These are phyloP conservation scores for Brachymystax lenok DNA, from an alignment of 2,797 vertebrate species.

Conservation along the genomic window DNA sequence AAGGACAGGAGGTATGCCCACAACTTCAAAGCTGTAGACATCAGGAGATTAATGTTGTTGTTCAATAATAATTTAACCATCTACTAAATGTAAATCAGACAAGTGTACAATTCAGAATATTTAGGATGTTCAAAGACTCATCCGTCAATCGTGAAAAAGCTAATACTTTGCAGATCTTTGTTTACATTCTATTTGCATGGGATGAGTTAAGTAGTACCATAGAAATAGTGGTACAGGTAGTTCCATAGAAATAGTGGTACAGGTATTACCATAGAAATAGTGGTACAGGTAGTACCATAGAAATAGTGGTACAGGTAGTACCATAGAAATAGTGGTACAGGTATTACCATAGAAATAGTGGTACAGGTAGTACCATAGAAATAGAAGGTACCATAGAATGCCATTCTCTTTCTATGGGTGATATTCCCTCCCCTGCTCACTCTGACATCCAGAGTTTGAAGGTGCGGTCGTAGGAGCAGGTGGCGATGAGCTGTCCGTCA, in stretches of 20 bases:
- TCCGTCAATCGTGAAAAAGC: not conserved
- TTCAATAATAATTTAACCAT: not conserved
- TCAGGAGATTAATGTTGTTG: not conserved
- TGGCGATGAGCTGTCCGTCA: constrained; percentile 92
- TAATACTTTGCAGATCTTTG: not conserved
- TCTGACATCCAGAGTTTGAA: constrained; percentile 96
- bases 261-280: not conserved
- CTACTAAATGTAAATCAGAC: not conserved
- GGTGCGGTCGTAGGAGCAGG: constrained; percentile 93
- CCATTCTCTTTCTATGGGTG: not conserved
- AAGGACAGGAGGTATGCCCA: not conserved
- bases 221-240: no score
- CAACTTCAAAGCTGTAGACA: not conserved
- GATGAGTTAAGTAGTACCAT: not conserved
- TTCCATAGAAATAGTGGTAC: no score
- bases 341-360: no score
- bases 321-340: no score
- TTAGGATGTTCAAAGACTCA: not conserved
- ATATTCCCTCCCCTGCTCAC: constrained; percentile 47
- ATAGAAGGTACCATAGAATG: no score
- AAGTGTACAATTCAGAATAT: not conserved
- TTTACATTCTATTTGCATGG: not conserved
- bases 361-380: no score
- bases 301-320: not conserved
- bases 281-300: not conserved